Base-by-base conservation (phyloP, 1,140 invertebrate genomes). In the Parapsyche elsis region DNA sequence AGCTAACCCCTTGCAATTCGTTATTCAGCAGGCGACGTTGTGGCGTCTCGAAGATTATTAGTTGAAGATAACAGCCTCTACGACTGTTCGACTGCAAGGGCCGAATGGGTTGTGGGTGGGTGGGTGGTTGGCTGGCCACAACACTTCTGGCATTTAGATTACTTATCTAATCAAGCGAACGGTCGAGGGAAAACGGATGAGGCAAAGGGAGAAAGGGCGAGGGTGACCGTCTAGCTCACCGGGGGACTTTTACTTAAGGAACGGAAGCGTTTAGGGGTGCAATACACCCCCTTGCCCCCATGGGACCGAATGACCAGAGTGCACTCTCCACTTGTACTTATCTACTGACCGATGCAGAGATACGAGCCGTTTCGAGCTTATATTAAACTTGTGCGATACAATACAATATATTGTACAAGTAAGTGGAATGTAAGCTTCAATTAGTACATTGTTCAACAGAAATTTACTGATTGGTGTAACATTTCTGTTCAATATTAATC, bases 121-220 rank as follows among this genome's bases (percentile, higher is more conserved):
- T 19, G 16, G 67, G 23, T n/a, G 45, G 24, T 23, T 30, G 21
- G 53, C 64, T 26, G 79, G 73, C 76, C 64, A 79, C 79, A 53
- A 79, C 79, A 80, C 81, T 78, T 80, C 79, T 81, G 79, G 81
- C 81, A 83, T 83, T 83, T 83, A 83, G 81, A 83, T 83, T 83
- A 83, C 81, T 83, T 83, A 83, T 83, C 81, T 78, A 83, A 83
- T 83, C 81, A 83, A 74, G 64, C 71, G 49, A 53, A 12, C 16
- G 49, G 10, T 10, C 16, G 49, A 16, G 10, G 1, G 1, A 53
- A 57, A 75, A 75, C 49, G 71, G 71, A 77, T 64, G 75, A 53
- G 23, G 9, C 9, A 5, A 10, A 45, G 57, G 57, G 53, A 45
- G 57, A 77, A 77, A 61, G 75, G 75, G 5, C 53, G 59, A 64